phyloP scores from a whole-genome alignment of 2,888 invertebrate genomes.

The Panopea generosa region DNA sequence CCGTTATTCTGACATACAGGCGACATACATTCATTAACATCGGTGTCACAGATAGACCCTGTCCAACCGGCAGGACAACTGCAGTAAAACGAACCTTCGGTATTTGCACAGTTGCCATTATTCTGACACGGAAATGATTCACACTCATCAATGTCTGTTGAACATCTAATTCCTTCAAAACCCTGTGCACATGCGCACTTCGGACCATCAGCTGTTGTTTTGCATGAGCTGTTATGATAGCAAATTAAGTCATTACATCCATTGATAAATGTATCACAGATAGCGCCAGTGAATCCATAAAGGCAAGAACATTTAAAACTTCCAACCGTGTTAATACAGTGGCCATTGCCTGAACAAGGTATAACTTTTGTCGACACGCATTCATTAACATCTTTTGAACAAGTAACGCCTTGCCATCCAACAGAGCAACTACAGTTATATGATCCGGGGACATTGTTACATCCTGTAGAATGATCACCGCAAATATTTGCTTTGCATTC shows the following conservation, averaged over 20 bases:
- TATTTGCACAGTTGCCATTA: constrained; percentile 32
- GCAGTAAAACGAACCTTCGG: constrained; percentile 47
- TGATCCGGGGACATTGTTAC: constrained; percentile 42
- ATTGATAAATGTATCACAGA: constrained; percentile 88
- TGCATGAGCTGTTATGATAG: constrained; percentile 41
- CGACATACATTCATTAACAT: constrained; percentile 59
- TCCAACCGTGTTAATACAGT: constrained; percentile 42
- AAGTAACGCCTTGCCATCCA: constrained; percentile 50
- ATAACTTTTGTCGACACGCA: constrained; percentile 15
- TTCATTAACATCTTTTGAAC: constrained; percentile 45
- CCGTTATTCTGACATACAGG: constrained; percentile 59
- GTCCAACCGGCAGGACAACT: constrained; percentile 41
- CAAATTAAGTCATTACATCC: constrained; percentile 62
- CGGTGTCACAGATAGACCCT: constrained; percentile 39
- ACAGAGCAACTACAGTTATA: constrained; percentile 46
- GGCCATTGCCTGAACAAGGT: constrained; percentile 43
- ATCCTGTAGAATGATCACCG: constrained; percentile 32
- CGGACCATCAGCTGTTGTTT: constrained; percentile 21
- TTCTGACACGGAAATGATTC: constrained; percentile 28
- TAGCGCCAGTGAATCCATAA: constrained; percentile 91
- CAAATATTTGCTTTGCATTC: constrained; percentile 45
- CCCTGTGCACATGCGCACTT: constrained; percentile 29
- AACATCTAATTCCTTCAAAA: constrained; percentile 41
- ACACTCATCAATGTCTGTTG: constrained; percentile 62
- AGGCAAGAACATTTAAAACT: constrained; percentile 92